These are phyloP conservation scores for Anorthoa munda DNA, from an alignment of 2,888 invertebrate species.

Conservation along the genomic window DNA sequence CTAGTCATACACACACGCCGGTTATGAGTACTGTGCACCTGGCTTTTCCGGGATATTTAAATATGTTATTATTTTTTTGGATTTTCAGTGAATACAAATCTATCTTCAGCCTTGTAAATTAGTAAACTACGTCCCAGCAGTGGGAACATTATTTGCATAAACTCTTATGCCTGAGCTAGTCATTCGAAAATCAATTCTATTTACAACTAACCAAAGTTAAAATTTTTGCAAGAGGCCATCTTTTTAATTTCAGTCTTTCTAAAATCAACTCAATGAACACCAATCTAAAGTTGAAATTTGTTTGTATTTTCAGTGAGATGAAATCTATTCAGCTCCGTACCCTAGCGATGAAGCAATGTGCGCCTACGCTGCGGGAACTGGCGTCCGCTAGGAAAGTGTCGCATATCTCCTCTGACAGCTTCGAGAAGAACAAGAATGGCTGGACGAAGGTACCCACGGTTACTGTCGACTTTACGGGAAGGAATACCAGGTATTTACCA, in stretches of 20 bases:
- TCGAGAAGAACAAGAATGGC: constrained; percentile 86
- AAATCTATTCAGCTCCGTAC: constrained; percentile 78
- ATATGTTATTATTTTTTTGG: no score
- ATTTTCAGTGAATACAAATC: no score
- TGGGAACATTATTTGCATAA: no score
- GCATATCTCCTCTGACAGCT: constrained; percentile 81
- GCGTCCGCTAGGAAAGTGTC: constrained; percentile 81
- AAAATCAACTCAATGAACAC: not conserved
- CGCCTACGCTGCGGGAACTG: constrained; percentile 67
- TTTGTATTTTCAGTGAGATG: constrained; percentile 74
- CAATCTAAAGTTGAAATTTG: not conserved
- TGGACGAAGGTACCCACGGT: constrained; percentile 76
- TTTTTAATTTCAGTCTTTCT: not conserved
- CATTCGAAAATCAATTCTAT: not conserved
- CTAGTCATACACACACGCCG: no score
- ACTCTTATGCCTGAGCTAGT: not conserved
- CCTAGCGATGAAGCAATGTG: constrained; percentile 69
- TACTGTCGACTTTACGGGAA: constrained; percentile 75
- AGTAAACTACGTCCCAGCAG: no score
- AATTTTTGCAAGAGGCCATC: not conserved
- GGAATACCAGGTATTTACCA: constrained; percentile 52
- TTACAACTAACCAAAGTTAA: not conserved
- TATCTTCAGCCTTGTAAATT: no score
- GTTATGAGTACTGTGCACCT: no score
- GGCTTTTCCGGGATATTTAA: no score